Evolutionary conservation across 2,888 invertebrate genomes (phyloP).

Genomic region (Clostera curtula): DNA sequence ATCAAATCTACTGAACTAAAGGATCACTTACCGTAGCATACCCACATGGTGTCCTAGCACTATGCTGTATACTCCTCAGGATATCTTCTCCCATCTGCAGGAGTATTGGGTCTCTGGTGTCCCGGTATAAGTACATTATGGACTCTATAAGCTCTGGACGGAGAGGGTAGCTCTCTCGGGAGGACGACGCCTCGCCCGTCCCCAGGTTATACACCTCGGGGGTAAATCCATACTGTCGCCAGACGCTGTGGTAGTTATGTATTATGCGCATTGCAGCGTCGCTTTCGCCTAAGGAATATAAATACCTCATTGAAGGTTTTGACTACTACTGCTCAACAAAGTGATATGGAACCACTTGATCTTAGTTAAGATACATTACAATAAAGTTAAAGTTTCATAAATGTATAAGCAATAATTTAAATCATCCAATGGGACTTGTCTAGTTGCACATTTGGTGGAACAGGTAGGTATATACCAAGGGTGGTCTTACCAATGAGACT

Average conservation of each 20-base stretch:
- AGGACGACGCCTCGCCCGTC: conserved; percentile 86
- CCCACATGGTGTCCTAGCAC: conserved; percentile 94
- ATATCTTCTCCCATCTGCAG: conserved; percentile 96
- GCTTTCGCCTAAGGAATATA: conserved; percentile 83
- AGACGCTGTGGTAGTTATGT: conserved; percentile 96
- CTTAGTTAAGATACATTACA: no score
- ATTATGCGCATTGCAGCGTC: conserved; percentile 94
- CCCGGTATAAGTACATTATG: conserved; percentile 95
- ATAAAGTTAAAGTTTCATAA: no score
- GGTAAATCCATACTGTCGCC: conserved; percentile 97
- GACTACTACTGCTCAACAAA: no score
- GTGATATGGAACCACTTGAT: no score
- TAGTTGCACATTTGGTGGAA: no score
- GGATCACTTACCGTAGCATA: conserved; percentile 91
- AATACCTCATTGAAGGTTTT: no score
- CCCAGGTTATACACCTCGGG: conserved; percentile 99
- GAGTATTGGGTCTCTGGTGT: conserved; percentile 94
- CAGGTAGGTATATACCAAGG: no score
- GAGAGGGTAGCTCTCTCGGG: conserved; percentile 93
- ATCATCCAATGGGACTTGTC: no score
- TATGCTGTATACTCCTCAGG: conserved; percentile 93
- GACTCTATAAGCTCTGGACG: conserved; percentile 98
- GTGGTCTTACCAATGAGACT: conserved; percentile 79
- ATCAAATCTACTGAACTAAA: neutral
- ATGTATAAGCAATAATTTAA: no score